phyloP scores from a whole-genome alignment of 2,888 invertebrate genomes.

The Hetaerina titia region DNA sequence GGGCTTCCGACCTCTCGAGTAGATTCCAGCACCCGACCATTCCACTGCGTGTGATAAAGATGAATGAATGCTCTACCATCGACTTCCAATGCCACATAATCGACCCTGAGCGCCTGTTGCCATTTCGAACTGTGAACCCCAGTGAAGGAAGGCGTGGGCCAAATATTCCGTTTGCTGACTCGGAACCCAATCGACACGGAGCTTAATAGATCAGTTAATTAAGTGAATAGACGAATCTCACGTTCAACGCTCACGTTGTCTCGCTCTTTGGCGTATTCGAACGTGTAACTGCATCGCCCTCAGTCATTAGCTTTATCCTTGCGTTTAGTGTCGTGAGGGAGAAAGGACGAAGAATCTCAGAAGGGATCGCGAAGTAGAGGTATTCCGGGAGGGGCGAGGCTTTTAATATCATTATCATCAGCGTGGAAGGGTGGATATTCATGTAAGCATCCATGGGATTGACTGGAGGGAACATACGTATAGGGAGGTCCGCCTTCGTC shows the following conservation, averaged over 20 bases:
- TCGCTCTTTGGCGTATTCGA: not conserved
- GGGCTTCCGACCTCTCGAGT: not conserved
- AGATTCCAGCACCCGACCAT: not conserved
- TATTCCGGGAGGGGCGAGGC: not conserved
- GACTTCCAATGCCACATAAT: not conserved
- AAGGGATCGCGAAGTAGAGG: not conserved
- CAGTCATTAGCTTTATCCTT: not conserved
- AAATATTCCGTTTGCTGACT: not conserved
- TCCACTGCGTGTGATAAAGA: not conserved
- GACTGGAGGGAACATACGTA: too few relatives aligned
- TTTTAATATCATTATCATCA: too few relatives aligned
- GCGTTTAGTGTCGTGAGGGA: not conserved
- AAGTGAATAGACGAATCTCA: not conserved
- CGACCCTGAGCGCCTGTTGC: not conserved
- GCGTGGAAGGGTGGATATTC: too few relatives aligned
- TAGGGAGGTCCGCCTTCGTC: too few relatives aligned
- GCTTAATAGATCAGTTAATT: not conserved
- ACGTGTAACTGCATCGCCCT: not conserved
- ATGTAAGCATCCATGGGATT: too few relatives aligned
- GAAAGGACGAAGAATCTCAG: not conserved
- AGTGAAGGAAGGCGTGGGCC: not conserved
- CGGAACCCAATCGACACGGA: not conserved
- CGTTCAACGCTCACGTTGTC: not conserved
- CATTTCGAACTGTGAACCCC: not conserved
- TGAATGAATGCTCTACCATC: not conserved